Evolutionary conservation across 2,888 invertebrate genomes (phyloP).

Genomic region (Netelia fuscicornis): DNA sequence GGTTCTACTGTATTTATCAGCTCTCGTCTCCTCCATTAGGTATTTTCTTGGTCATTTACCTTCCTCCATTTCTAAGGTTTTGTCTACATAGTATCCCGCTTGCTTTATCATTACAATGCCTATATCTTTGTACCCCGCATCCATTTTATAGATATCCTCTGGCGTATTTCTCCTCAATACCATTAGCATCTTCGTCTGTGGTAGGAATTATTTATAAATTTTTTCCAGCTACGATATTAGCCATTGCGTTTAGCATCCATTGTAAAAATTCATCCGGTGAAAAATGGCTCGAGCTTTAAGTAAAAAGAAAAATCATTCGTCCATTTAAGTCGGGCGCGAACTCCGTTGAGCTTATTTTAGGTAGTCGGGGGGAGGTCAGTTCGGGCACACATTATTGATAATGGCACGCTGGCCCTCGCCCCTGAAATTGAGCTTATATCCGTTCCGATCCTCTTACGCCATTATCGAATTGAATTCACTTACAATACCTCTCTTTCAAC

Average conservation of each 20-base stretch:
- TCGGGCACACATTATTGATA: constrained; percentile 38
- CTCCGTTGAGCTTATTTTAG: constrained; percentile 1
- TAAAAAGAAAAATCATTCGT: constrained; percentile 4
- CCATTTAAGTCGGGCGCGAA: constrained; percentile 1
- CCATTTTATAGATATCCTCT: constrained; percentile 29
- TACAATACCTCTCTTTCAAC: constrained; percentile 62
- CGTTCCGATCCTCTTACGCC: constrained; percentile 78
- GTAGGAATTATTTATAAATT: no score
- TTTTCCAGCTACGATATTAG: no score
- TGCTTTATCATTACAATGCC: neutral
- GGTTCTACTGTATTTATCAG: neutral
- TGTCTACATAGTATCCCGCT: neutral
- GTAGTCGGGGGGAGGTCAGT: neutral
- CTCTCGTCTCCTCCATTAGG: neutral
- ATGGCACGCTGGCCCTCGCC: constrained; percentile 19
- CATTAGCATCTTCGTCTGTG: constrained; percentile 12
- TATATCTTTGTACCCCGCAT: constrained; percentile 12
- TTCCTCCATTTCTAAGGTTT: neutral
- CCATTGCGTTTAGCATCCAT: no score
- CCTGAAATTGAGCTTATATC: constrained; percentile 78
- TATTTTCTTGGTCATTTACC: neutral
- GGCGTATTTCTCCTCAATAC: constrained; percentile 29
- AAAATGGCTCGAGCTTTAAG: no score
- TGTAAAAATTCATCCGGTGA: no score
- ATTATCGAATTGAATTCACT: constrained; percentile 75